Conservation (phyloP, 2,113 vertebrate genomes). For the Malurus elegans region DNA sequence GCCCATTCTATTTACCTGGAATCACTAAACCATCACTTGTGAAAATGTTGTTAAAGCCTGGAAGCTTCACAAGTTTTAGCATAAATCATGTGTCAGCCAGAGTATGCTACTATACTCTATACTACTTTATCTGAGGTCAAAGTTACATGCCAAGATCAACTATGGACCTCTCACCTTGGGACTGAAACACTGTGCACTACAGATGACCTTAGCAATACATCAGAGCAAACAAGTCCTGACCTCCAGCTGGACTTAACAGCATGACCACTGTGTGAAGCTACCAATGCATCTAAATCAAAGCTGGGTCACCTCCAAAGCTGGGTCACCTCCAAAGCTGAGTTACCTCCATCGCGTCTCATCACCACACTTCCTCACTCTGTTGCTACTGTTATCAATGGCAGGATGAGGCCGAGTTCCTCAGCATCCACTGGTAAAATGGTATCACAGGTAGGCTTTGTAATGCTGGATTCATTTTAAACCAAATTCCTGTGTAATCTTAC, state of each 20-base stretch:
- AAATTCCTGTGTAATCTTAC: not conserved
- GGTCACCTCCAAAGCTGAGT: not conserved
- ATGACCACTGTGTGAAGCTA: not conserved
- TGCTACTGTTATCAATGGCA: not conserved
- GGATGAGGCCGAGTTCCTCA: not conserved
- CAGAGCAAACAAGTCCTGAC: not conserved
- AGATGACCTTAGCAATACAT: not conserved
- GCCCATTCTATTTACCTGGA: not conserved
- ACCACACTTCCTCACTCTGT: not conserved
- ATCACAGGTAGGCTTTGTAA: not conserved
- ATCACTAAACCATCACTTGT: not conserved
- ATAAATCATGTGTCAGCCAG: not conserved
- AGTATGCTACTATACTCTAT: not conserved
- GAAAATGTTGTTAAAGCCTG: not conserved
- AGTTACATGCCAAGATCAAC: fast-evolving
- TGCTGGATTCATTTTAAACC: not conserved
- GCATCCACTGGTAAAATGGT: not conserved
- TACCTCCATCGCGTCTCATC: not conserved
- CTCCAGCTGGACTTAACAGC: not conserved
- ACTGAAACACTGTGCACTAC: not conserved
- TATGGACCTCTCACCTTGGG: not conserved
- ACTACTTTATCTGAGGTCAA: not conserved
- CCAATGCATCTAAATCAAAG: not conserved
- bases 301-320: not conserved
- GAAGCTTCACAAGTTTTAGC: not conserved